Evolutionary conservation across 2,888 invertebrate species (phyloP), one percentile per base, ranked within the genome.

Genomic region (Tineola bisselliella): DNA sequence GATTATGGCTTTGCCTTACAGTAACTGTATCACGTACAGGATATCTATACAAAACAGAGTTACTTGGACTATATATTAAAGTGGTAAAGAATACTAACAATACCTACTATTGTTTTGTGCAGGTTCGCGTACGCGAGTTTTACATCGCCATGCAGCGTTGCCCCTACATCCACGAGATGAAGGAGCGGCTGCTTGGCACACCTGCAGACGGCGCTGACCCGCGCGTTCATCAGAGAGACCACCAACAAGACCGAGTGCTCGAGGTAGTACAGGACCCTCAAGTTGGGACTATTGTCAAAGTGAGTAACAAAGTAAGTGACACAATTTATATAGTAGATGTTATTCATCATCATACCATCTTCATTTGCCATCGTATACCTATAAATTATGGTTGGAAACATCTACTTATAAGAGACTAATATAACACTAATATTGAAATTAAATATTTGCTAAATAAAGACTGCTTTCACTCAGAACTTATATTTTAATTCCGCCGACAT

Each of bases 131-230:
- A 43, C 87, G 87, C 82, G 84, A 84, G 77, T 86, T 84, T 71
- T 79, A 79, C 79, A 87, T 89, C 88, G 91, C 89, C 84, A 93
- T 93, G 93, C 93, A 93, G 89, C 91, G 94, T 87, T 95, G 94
- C 89, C 95, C 95, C 74, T 95, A 95, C 89, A 92, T 95, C 86
- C 94, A 94, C 90, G 95, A 95, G 91, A 95, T 95, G 95, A 94
- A 94, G 89, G 94, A 95, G 91, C 93, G 95, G 75, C 89, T 95
- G 86, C 90, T 95, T 70, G 92, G 92, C 74, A 91, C 92, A 74
- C 88, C 89, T 56, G 88, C 89, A 63, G 90, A 91, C 66, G 90
- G 92, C 77, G 90, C 90, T 75, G 80, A 90, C 73, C 66, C 63
- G 62, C 68, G 66, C 64, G 76, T 69, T 12, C 82, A 65, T 76